Evolutionary conservation across 2,888 invertebrate species (phyloP), one percentile per base, ranked within the genome.

Genomic region (Phorcus lineatus): DNA sequence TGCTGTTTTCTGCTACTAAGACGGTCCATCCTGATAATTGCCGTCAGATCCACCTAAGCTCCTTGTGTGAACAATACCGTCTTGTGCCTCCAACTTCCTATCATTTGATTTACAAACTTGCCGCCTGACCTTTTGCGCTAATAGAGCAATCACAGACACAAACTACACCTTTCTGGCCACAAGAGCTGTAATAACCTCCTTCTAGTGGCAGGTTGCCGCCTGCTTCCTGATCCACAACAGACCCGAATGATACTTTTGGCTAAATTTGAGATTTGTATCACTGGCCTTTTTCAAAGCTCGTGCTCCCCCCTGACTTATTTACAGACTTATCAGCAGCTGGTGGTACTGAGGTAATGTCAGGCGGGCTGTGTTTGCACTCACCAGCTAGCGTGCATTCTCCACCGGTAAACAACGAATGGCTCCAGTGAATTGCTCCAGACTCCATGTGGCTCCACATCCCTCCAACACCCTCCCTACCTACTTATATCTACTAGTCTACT

Each of bases 51-150:
- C 62, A 62, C 28, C 62, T 62, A 62, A 62, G 62, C 62, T 62
- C 24, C 62, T 62, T 28, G 28, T 24, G 62, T 28, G 62, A 62
- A 62, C 62, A 62, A 62, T 62, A 62, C 62, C 28, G 62, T 62
- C 62, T 62, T 62, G 28, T 62, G 22, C 62, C 28, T 17, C 24
- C 28, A 62, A 16, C 62, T 62, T 62, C 28, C 62, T 62, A 62
- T 62, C 62, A 62, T 24, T 62, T 62, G 62, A 62, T 62, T 62
- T 62, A 62, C 62, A 62, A 62, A 62, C 62, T 62, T 62, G 62
- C 62, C 62, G 62, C 24, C 62, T 62, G 62, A 62, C 62, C 62
- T 62, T 62, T 62, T 9, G 28, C 28, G 62, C 28, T 62, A 62
- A 62, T 62, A 62, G 62, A 24, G 28, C 28, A 62, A 62, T 62